Conservation (phyloP, 2,113 vertebrate genomes). For the Chelonoidis abingdonii region DNA sequence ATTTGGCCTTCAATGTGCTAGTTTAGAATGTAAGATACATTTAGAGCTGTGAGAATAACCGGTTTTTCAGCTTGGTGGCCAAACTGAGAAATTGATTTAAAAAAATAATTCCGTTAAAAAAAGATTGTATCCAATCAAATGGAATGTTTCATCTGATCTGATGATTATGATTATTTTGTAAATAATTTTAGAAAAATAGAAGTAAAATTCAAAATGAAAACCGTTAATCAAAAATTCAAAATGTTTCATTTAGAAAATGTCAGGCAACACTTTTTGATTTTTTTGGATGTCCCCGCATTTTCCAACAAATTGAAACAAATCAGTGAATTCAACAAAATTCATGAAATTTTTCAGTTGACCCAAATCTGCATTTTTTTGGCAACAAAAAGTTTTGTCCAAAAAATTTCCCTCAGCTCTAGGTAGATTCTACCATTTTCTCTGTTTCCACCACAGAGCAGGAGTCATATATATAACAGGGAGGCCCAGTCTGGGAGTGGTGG, state of each 20-base stretch:
- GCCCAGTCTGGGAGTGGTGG: fast-evolving
- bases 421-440: fast-evolving
- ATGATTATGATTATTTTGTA: neutral
- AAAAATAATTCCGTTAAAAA: neutral
- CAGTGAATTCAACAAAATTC: neutral
- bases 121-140: neutral
- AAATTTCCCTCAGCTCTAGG: neutral
- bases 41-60: neutral
- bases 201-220: neutral
- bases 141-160: neutral
- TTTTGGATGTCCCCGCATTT: neutral
- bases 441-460: fast-evolving
- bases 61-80: neutral
- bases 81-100: neutral
- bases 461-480: fast-evolving
- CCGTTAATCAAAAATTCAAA: neutral
- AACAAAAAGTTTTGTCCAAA: neutral
- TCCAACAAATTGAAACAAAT: neutral
- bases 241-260: neutral
- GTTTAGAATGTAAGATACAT: neutral
- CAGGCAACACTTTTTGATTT: neutral
- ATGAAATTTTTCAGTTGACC: neutral
- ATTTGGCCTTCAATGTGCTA: fast-evolving
- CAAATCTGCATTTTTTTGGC: neutral
- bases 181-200: neutral